A percentile compares a stretch with the other conserved stretches of the same genome.
phyloP scores from a whole-genome alignment of 1,140 invertebrate species.

The Stenopsyche tienmushanensis region DNA sequence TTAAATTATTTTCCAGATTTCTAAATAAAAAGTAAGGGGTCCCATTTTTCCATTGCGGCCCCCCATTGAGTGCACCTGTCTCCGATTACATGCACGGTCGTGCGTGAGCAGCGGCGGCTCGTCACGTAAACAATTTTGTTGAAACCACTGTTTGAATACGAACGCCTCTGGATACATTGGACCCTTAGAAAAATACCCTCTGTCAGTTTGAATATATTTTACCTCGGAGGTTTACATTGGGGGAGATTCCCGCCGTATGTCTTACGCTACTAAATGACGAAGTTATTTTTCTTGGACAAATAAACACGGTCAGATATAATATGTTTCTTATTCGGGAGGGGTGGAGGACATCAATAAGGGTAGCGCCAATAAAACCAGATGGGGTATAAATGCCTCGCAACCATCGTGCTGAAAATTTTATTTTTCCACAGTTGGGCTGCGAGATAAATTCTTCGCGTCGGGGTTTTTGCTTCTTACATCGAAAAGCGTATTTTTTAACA shows the following conservation, averaged over 20 bases:
- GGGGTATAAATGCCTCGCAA: no score
- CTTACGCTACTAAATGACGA: neutral
- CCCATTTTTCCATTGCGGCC: neutral
- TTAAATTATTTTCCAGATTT: no score
- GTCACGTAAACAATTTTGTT: constrained; percentile 40
- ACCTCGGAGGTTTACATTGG: constrained; percentile 30
- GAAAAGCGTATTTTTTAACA: no score
- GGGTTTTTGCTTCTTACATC: no score
- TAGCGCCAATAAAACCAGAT: neutral
- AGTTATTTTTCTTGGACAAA: neutral
- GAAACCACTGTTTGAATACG: constrained; percentile 41
- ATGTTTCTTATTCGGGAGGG: neutral
- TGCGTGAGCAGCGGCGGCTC: constrained; percentile 19
- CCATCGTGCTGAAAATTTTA: no score
- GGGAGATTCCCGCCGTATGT: constrained; percentile 11
- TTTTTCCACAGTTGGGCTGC: no score
- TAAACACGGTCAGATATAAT: neutral
- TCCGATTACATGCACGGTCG: neutral
- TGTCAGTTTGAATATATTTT: constrained; percentile 39
- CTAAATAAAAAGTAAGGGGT: constrained; percentile 1
- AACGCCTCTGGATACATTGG: constrained; percentile 35
- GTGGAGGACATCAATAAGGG: neutral
- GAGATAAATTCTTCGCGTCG: no score
- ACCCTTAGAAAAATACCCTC: constrained; percentile 33
- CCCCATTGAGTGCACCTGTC: neutral